Percentiles rank a stretch among this genome's conserved stretches.
These are phyloP conservation scores for Rhynchophorus ferrugineus DNA, from an alignment of 1,140 invertebrate genomes.

Conservation along the genomic window DNA sequence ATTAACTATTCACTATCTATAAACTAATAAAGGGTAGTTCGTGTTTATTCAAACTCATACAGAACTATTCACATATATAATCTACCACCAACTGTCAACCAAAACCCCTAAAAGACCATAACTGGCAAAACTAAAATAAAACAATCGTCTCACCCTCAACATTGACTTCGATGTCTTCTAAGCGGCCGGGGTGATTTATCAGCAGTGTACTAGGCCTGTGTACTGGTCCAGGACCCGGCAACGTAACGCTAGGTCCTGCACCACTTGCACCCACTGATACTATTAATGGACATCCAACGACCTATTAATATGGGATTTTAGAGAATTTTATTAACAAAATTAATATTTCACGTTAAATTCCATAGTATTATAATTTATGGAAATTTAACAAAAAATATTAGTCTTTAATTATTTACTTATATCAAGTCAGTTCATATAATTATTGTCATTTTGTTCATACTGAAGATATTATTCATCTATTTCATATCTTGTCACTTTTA, in stretches of 20 bases:
- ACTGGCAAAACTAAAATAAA: no score
- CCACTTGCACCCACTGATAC: slow-evolving; percentile 65
- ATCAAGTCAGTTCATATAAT: no score
- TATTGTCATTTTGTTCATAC: no score
- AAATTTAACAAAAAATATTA: no score
- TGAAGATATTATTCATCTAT: no score
- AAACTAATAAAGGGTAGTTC: neutral
- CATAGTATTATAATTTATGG: no score
- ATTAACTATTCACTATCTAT: no score
- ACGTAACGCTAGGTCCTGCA: slow-evolving; percentile 62
- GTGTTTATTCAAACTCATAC: neutral
- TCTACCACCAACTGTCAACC: neutral
- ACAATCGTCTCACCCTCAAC: slow-evolving; percentile 70
- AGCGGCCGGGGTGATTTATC: slow-evolving; percentile 66
- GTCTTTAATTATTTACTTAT: no score
- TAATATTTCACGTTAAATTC: no score
- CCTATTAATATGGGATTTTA: slow-evolving; percentile 6
- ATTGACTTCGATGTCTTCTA: slow-evolving; percentile 89
- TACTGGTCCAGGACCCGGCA: slow-evolving; percentile 57
- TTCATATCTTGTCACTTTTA: no score
- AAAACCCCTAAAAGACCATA: no score
- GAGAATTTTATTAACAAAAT: no score
- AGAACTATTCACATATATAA: neutral
- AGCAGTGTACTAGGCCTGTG: slow-evolving; percentile 56
- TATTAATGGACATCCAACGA: slow-evolving; percentile 74